A percentile compares a stretch with the other conserved stretches of the same genome.
Conservation (phyloP, 1,140 invertebrate species). For the Sminthurinus signatus region DNA sequence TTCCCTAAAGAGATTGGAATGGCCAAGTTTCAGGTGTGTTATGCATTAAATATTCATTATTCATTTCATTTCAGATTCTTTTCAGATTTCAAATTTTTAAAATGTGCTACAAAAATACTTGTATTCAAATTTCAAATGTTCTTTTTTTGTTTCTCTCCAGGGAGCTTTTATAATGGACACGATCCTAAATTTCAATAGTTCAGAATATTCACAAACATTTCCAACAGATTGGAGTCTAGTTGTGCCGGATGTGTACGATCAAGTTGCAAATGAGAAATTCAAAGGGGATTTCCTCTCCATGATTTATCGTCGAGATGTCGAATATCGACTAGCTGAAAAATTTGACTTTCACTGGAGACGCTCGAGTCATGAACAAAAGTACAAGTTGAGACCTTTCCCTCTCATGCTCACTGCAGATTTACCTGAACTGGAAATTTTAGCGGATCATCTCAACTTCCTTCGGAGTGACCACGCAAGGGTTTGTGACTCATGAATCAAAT, state of each 20-base stretch:
- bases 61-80: too few species aligned
- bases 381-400: conserved; percentile 34
- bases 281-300: conserved; percentile 47
- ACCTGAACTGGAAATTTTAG: conserved; percentile 36
- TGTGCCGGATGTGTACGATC: conserved; percentile 41
- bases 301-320: conserved; percentile 43
- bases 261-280: conserved; percentile 41
- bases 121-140: background rate
- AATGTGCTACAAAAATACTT: background rate
- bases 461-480: conserved; percentile 42
- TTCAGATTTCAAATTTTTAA: too few species aligned
- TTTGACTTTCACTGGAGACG: conserved; percentile 39
- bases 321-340: conserved; percentile 41
- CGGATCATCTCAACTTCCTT: conserved; percentile 42
- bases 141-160: background rate
- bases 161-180: conserved; percentile 50
- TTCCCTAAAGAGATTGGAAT: conserved; percentile 29
- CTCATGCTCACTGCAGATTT: conserved; percentile 39
- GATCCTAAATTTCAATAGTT: conserved; percentile 47
- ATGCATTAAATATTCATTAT: too few species aligned
- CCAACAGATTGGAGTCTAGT: conserved; percentile 42
- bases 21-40: conserved; percentile 35
- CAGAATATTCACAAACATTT: conserved; percentile 44
- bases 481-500: too few species aligned
- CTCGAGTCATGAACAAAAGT: conserved; percentile 29